Percentiles rank a stretch among this genome's conserved stretches.
Evolutionary conservation across 53 echinoderm and acorn worm genomes (phyloP).

Genomic region (Pentamera pediparva): DNA sequence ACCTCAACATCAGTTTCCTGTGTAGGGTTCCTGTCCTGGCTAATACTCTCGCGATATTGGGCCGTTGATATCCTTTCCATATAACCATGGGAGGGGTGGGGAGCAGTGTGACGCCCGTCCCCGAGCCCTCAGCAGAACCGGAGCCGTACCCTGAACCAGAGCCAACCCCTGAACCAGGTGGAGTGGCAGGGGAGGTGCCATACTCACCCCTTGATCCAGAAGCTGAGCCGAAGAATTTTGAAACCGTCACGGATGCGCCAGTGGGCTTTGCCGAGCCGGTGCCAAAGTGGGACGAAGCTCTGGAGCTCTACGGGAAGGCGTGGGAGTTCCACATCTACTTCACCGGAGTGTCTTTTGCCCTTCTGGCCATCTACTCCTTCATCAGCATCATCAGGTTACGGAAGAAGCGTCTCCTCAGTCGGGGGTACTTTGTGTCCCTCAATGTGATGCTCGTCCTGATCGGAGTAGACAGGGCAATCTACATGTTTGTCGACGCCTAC

Average conservation of each 20-base stretch:
- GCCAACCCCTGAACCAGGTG: constrained; percentile 20
- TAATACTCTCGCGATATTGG: no score
- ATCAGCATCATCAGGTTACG: constrained; percentile 70
- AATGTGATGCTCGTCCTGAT: constrained; percentile 76
- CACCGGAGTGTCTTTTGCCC: constrained; percentile 62
- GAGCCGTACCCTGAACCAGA: constrained; percentile 41
- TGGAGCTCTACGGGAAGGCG: constrained; percentile 47
- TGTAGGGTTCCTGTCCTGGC: no score
- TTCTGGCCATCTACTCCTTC: constrained; percentile 77
- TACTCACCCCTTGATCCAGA: no score
- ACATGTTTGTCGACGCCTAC: constrained; percentile 90
- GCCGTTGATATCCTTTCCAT: no score
- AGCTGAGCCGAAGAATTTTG: not conserved
- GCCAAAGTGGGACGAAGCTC: constrained; percentile 68
- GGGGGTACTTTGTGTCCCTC: constrained; percentile 85
- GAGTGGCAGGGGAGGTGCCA: not conserved
- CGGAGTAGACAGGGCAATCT: constrained; percentile 74
- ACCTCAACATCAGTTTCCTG: no score
- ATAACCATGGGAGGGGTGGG: no score
- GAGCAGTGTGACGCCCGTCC: not conserved
- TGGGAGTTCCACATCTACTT: constrained; percentile 91
- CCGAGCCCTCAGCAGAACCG: constrained; percentile 42
- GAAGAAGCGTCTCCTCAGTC: constrained; percentile 62
- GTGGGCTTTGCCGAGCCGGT: constrained; percentile 83
- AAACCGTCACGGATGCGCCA: not conserved